Evolutionary conservation across 2,113 vertebrate genomes (phyloP).

Genomic region (Mormyrus lacerda): DNA sequence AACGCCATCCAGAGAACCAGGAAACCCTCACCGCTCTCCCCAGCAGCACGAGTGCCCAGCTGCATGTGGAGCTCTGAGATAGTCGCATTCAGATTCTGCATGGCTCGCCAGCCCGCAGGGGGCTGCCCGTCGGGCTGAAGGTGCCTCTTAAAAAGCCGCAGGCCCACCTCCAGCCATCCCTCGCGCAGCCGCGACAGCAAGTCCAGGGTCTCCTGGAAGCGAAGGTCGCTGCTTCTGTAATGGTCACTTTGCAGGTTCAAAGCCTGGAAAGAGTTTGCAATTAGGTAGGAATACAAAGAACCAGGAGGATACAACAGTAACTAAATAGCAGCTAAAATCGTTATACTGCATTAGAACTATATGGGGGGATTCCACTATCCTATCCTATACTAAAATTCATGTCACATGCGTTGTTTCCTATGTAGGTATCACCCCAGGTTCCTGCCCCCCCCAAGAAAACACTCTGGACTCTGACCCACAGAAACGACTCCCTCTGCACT

Average conservation of each 20-base stretch:
- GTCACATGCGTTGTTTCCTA: background rate
- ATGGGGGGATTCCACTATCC: background rate
- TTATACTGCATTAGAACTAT: background rate
- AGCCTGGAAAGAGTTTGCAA: constrained; percentile 43
- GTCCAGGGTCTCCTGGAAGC: constrained; percentile 55
- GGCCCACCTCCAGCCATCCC: constrained; percentile 58
- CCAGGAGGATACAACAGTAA: background rate
- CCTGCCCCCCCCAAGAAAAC: too few species aligned
- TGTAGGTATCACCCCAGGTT: background rate
- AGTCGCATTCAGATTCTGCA: constrained; percentile 49
- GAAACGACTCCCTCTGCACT: too few species aligned
- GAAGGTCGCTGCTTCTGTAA: constrained; percentile 53
- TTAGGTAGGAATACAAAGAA: background rate
- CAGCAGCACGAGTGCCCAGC: constrained; percentile 52
- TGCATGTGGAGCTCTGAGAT: constrained; percentile 47
- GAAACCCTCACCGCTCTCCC: constrained; percentile 62
- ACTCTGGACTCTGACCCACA: too few species aligned
- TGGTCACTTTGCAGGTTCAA: constrained; percentile 51
- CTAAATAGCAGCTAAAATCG: background rate
- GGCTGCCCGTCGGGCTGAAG: constrained; percentile 41
- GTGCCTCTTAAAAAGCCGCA: constrained; percentile 61
- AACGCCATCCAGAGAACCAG: background rate
- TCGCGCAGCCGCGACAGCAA: constrained; percentile 49
- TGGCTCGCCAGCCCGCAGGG: constrained; percentile 33
- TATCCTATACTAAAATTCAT: background rate